phyloP scores from a whole-genome alignment of 2,797 vertebrate species.

The Merluccius polli region DNA sequence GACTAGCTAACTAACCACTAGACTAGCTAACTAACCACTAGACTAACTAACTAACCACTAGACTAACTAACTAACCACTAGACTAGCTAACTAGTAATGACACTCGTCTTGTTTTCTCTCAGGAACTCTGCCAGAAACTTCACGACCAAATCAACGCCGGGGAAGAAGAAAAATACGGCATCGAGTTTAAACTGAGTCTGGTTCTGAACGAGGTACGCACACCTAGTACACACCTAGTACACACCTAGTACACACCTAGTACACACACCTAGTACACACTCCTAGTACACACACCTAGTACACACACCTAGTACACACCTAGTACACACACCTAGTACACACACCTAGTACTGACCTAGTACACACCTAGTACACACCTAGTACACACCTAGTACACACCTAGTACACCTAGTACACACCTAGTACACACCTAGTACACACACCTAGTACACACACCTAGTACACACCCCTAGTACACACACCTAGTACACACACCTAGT shows the following conservation, averaged over 20 bases:
- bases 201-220: constrained; percentile 81
- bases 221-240: neutral
- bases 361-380: neutral
- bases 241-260: constrained; percentile 51
- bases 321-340: neutral
- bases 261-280: neutral
- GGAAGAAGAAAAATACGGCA: constrained; percentile 90
- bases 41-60: no score
- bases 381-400: neutral
- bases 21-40: no score
- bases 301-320: neutral
- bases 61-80: neutral
- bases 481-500: no score
- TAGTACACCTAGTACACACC: neutral
- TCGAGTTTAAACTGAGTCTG: constrained; percentile 85
- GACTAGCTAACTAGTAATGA: neutral
- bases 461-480: no score
- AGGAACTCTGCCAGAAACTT: constrained; percentile 85
- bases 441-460: no score
- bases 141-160: constrained; percentile 80
- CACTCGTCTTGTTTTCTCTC: constrained; percentile 19
- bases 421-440: constrained; percentile 61
- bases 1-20: no score
- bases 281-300: neutral
- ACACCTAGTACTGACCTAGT: neutral